Conservation (phyloP, 92 coral and sea anemone species). For the Pocillopora grandis region DNA sequence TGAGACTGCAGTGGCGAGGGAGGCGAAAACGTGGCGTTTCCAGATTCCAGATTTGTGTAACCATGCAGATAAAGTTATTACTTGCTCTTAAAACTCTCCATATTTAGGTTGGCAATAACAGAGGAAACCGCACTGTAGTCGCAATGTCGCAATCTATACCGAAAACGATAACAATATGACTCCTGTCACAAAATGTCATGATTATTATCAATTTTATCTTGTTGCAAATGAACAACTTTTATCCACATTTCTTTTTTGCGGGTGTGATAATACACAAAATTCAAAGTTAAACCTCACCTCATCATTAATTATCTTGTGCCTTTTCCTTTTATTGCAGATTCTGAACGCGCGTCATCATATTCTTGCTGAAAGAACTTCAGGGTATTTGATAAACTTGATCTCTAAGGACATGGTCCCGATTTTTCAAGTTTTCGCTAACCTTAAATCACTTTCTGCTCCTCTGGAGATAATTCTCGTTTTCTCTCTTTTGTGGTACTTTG, state of each 20-base stretch:
- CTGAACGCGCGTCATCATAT: neutral
- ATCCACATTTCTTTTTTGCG: too few species aligned
- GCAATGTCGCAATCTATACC: too few species aligned
- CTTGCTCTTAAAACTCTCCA: too few species aligned
- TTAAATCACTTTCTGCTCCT: neutral
- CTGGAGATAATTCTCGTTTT: neutral
- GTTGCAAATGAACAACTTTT: neutral
- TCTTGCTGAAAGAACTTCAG: constrained; percentile 22
- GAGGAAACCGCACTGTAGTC: too few species aligned
- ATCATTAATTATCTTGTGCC: neutral
- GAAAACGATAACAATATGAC: neutral
- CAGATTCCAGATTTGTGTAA: too few species aligned
- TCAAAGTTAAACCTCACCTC: neutral
- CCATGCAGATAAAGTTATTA: too few species aligned
- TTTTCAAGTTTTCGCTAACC: neutral
- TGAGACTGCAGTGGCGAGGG: too few species aligned
- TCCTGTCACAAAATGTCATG: too few species aligned
- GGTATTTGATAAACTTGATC: constrained; percentile 40
- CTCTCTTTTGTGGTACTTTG: neutral
- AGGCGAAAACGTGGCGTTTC: too few species aligned
- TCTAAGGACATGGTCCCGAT: constrained; percentile 38
- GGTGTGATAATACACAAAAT: too few species aligned
- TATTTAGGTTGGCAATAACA: too few species aligned
- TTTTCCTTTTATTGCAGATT: neutral
- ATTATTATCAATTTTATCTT: neutral